Conservation (phyloP, 2,797 vertebrate genomes). For the Balearica regulorum region DNA sequence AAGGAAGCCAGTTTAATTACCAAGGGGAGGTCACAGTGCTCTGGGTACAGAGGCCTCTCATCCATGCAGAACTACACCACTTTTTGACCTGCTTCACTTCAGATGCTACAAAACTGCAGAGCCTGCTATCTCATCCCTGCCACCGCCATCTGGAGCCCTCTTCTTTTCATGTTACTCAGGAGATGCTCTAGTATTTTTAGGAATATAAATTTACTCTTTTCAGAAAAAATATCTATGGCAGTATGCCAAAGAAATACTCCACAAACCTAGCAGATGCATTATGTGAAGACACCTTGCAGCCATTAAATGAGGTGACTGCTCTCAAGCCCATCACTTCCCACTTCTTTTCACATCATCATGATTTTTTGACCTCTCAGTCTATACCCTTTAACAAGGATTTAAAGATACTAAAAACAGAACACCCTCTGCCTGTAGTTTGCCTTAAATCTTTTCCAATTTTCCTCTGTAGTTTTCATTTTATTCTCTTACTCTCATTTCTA, state of each 20-base stretch:
- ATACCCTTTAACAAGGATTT: neutral
- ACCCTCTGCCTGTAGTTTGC: neutral
- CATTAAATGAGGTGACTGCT: constrained; percentile 7
- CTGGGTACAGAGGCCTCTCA: neutral
- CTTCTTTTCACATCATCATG: constrained; percentile 32
- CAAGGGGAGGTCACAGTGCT: neutral
- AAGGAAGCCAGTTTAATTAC: neutral
- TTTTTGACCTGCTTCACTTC: neutral
- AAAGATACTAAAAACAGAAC: neutral
- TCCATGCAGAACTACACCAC: neutral
- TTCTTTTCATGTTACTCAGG: neutral
- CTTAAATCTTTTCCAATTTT: neutral
- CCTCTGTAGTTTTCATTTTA: neutral
- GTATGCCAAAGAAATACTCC: neutral
- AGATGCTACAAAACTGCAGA: neutral
- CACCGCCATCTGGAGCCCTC: constrained; percentile 21
- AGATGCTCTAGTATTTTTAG: constrained; percentile 28
- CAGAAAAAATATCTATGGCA: neutral
- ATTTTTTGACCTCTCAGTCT: constrained; percentile 27
- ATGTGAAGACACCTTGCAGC: constrained; percentile 22
- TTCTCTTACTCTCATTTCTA: neutral
- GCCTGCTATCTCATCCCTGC: neutral
- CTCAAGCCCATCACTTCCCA: constrained; percentile 27
- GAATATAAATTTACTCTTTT: constrained; percentile 22
- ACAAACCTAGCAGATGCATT: constrained; percentile 3